phyloP scores from a whole-genome alignment of 2,113 vertebrate genomes.

The Phyllopteryx taeniolatus region DNA sequence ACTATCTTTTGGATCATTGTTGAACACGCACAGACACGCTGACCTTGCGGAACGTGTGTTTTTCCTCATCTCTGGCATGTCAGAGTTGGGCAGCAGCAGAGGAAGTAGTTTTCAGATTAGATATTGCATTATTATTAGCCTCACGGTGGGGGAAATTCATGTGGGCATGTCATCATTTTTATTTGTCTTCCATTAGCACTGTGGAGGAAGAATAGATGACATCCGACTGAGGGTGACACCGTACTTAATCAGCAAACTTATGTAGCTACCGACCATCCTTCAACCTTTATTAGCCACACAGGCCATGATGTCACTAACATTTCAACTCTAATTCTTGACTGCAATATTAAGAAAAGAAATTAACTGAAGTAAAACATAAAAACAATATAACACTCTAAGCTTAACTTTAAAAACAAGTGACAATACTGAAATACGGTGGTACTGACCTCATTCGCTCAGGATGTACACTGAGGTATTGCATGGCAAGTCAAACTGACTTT shows the following conservation, averaged over 20 bases:
- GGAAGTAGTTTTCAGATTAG: slow-evolving; percentile 4
- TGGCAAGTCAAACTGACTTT: too few species aligned
- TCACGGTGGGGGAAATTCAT: background rate
- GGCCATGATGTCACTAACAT: background rate
- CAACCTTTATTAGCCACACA: background rate
- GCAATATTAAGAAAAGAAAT: background rate
- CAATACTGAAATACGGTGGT: too few species aligned
- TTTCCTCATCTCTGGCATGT: too few species aligned
- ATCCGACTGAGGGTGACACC: background rate
- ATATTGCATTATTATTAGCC: background rate
- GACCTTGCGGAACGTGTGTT: background rate
- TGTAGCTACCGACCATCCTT: background rate
- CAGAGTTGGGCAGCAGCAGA: slow-evolving; percentile 6
- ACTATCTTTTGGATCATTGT: too few species aligned
- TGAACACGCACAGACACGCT: background rate
- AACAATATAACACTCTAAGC: too few species aligned
- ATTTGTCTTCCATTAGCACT: slow-evolving; percentile 30
- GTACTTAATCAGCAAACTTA: background rate
- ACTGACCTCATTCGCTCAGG: too few species aligned
- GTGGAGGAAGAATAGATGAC: slow-evolving; percentile 9
- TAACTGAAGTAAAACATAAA: too few species aligned
- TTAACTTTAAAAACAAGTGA: too few species aligned
- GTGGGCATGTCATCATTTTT: slow-evolving; percentile 7
- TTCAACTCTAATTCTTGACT: background rate
- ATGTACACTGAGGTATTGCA: too few species aligned